Base-by-base conservation (phyloP, 2,888 invertebrate species). In the Nemotelus nigrinus region DNA sequence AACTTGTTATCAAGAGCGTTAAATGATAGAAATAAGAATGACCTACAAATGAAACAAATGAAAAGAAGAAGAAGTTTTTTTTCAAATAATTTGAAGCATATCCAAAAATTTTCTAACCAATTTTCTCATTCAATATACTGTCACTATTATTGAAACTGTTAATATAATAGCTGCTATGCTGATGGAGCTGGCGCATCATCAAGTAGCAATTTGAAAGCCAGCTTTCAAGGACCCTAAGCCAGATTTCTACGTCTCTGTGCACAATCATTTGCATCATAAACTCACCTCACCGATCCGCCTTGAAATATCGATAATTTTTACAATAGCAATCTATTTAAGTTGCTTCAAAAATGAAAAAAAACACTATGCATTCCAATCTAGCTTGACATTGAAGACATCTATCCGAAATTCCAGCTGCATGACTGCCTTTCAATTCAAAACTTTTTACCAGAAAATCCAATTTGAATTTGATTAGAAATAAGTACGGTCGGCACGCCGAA, bases 401-500 rank as follows among this genome's bases (percentile, higher is more conserved):
- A 50, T 50, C 53, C 25, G 25, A 65, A 65, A 7, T 43, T 39
- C 45, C 7, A 0, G 55, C 71, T 57, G 53, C 71, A 43, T 57
- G n/a, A 71, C 48, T 55, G n/a, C 71, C 57, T 41, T 71, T 55
- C 55, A 57, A 71, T 55, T 10, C 10, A 57, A 71, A 71, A 71
- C 55, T 71, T 71, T 55, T 45, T 55, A 55, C 57, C 68, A 25
- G 10, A 71, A 71, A 71, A 55, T 44, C 44, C n/a, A 68, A 68
- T 50, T 71, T 43, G 71, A 71, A 71, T 44, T 71, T 71, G 55
- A 71, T 71, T 50, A 71, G 57, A 53, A 48, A 53, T 68, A 48
- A n/a, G 58, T 10, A 50, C 47, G 39, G 64, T 25, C 64, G 60
- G 48, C 74, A 63, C 74, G 63, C 7, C 74, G 74, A 74, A 57